Base-by-base conservation (phyloP, 2,888 invertebrate species). In the Synergus umbraculus region DNA sequence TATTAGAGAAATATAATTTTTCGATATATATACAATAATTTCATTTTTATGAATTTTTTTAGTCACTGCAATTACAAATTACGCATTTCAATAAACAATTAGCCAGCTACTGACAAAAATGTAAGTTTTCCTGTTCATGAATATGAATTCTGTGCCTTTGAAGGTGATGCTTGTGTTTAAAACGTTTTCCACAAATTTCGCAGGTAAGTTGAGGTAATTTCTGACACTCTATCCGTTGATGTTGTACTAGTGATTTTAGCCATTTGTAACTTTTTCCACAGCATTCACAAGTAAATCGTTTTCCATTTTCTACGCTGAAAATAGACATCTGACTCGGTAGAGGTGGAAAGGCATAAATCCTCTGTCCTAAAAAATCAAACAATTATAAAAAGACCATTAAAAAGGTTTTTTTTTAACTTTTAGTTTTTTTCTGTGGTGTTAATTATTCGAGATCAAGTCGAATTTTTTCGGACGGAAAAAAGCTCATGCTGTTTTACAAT, bases 121-220 rank as follows among this genome's bases (percentile, higher is more conserved):
- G 7, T 5, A 37, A 37, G 37, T 37, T 37, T 37, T 37, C 5
- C 7, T 4, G 5, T 18, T 58, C 1, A 63, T 63, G 63, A 13
- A 22, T 10, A 60, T 13, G 12, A 29, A 13, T 5, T 63, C 22
- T 13, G 67, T 90, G 90, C 76, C 88, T 89, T 8, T 82, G 10
- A 2, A 93, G 87, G 86, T 93, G 93, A 86, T 93, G 93, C 81
- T 93, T 93, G 83, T 93, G 92, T 88, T 93, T 93, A 84, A 93
- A 92, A 64, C 88, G 88, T 79, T 92, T 88, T 43, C 87, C 89
- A 82, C 93, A 93, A 44, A 88, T 78, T 7, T 88, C 85, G 82
- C 93, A 93, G 65, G 81, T 81, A 81, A 91, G 92, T 69, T 88
- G 88, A 4, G 92, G 92, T 9, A 84, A 79, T 76, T 90, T 91